Base-by-base conservation (phyloP, 2,888 invertebrate species). In the Leptinotarsa juncta region DNA sequence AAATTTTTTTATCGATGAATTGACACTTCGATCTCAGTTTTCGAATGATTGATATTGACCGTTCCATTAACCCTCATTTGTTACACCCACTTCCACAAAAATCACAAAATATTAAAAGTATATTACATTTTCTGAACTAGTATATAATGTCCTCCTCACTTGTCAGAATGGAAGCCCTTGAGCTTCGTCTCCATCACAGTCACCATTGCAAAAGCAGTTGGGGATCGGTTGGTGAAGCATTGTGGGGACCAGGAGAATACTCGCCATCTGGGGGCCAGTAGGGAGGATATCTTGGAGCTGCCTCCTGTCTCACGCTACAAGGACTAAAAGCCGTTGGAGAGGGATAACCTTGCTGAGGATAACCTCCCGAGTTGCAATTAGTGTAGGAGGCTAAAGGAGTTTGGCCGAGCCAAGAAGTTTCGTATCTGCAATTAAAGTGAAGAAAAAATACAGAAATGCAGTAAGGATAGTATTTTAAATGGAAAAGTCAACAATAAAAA, bases 271-370 rank as follows among this genome's bases (percentile, higher is more conserved):
- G 85, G 10, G 87, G 85, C 88, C 88, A 88, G 77, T 88, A 88
- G 3, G 88, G 84, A 12, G 74, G 76, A 51, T 76, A 76, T 32
- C 73, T 70, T 7, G 82, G 78, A 42, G 78, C 85, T 79, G 84
- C 88, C 86, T 89, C 90, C 18, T 90, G 89, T 7, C 91, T 84
- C 2, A 89, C 90, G 5, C 88, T 86, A 50, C 91, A 91, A 14
- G 91, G 86, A n/a, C 90, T 90, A 70, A 90, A 90, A 0, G 90
- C 89, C 12, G 90, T 89, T 82, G 90, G 50, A 16, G 73, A 65
- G 23, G 74, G 70, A 48, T 73, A 72, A 14, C 76, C 74, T 65
- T 78, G 79, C 23, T 79, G 79, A 14, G 77, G 68, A 23, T 79
- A 78, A 5, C 83, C 82, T 18, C 84, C 84, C 5, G 85, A 80